Conservation (phyloP, 53 echinoderm and acorn worm species). For the Patiria pectinifera region DNA sequence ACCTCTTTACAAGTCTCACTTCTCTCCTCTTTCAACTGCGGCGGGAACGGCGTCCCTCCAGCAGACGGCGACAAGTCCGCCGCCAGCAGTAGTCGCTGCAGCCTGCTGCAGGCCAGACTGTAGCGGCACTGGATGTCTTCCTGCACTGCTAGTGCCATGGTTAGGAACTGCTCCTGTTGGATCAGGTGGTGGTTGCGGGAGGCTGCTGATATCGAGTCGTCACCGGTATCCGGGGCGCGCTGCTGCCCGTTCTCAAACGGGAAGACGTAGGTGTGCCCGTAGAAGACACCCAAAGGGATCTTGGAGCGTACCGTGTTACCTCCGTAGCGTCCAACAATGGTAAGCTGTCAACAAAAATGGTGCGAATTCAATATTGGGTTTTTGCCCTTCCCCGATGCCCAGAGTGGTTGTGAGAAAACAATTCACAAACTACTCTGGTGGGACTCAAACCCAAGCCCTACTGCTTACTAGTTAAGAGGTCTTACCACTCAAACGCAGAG, state of each 20-base stretch:
- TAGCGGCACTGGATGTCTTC: slow-evolving; percentile 98
- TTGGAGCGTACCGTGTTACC: slow-evolving; percentile 94
- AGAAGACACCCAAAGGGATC: slow-evolving; percentile 96
- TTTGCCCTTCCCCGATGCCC: no score
- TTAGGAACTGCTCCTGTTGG: slow-evolving; percentile 87
- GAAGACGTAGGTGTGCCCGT: slow-evolving; percentile 89
- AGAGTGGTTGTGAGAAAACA: no score
- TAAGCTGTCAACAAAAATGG: slow-evolving; percentile 70
- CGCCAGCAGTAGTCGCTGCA: slow-evolving; percentile 75
- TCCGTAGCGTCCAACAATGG: slow-evolving; percentile 97
- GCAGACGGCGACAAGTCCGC: slow-evolving; percentile 54
- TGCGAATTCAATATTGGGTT: no score
- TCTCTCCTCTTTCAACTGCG: slow-evolving; percentile 34
- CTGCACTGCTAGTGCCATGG: slow-evolving; percentile 76
- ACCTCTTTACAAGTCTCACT: slow-evolving; percentile 66
- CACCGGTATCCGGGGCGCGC: slow-evolving; percentile 31
- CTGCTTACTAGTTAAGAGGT: no score
- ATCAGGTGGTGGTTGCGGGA: slow-evolving; percentile 57
- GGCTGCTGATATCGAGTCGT: slow-evolving; percentile 43
- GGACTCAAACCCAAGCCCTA: no score
- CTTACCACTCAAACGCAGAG: no score
- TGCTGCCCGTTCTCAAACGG: slow-evolving; percentile 74
- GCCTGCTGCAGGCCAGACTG: slow-evolving; percentile 86
- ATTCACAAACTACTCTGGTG: no score
- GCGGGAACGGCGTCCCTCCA: slow-evolving; percentile 39